phyloP scores from a whole-genome alignment of 2,888 invertebrate genomes.

The Orthosia gothica region DNA sequence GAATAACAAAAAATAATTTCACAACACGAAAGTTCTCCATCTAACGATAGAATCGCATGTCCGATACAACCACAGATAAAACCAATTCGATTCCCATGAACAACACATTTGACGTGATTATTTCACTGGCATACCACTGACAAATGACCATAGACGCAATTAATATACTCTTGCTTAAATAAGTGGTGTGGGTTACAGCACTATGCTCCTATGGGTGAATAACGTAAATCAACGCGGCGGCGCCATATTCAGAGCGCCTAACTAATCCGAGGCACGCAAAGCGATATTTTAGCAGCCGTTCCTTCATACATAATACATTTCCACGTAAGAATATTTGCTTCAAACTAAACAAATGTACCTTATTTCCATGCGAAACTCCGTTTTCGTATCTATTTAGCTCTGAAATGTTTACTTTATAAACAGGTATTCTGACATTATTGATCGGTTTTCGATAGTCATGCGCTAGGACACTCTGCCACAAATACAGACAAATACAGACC shows the following conservation, averaged over 20 bases:
- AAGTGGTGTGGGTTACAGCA: constrained; percentile 39
- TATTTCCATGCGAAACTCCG: constrained; percentile 64
- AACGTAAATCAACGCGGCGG: constrained; percentile 70
- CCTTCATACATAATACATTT: constrained; percentile 77
- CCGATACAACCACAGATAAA: constrained; percentile 47
- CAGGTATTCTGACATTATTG: constrained; percentile 44
- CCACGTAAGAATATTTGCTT: constrained; percentile 72
- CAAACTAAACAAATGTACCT: constrained; percentile 67
- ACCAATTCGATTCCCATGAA: constrained; percentile 51
- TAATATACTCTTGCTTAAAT: constrained; percentile 48
- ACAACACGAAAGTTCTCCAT: constrained; percentile 33
- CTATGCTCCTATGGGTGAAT: constrained; percentile 50
- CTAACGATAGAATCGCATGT: constrained; percentile 59
- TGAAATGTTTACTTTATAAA: constrained; percentile 33
- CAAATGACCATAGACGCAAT: constrained; percentile 35
- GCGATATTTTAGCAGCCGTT: constrained; percentile 81
- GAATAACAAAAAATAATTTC: constrained; percentile 30
- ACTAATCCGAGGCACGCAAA: constrained; percentile 84
- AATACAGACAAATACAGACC: constrained; percentile 16
- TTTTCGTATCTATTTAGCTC: constrained; percentile 32
- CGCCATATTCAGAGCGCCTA: constrained; percentile 73
- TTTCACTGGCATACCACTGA: constrained; percentile 35
- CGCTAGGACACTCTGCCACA: constrained; percentile 30
- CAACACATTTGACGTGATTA: constrained; percentile 45
- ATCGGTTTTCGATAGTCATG: constrained; percentile 52